These are phyloP conservation scores for Myotis lucifugus DNA, from an alignment of 2,113 vertebrate genomes.

Conservation along the genomic window DNA sequence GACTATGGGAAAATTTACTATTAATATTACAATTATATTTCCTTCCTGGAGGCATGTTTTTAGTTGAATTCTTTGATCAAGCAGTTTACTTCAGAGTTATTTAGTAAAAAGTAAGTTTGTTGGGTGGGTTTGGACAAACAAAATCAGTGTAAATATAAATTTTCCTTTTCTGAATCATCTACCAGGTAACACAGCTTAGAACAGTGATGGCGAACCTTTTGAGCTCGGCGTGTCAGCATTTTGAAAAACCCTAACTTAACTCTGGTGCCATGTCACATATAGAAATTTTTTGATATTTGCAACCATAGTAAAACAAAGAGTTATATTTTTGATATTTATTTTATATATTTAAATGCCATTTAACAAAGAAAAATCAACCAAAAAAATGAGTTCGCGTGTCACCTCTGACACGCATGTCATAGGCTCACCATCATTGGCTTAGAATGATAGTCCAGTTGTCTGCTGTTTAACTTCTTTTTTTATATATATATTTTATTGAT, in stretches of 20 bases:
- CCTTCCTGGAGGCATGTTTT: neutral
- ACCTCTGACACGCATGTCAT: too few species aligned
- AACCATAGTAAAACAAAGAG: too few species aligned
- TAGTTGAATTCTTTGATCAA: neutral
- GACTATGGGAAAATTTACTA: neutral
- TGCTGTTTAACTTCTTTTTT: neutral
- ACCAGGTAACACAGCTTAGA: neutral
- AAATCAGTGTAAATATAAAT: conserved; percentile 12
- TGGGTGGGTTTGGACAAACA: conserved; percentile 21
- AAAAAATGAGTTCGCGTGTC: too few species aligned
- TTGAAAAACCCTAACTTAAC: too few species aligned
- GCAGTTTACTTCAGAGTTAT: conserved; percentile 9
- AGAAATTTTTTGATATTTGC: too few species aligned
- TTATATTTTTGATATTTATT: too few species aligned
- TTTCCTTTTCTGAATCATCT: conserved; percentile 19
- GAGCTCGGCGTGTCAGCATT: too few species aligned
- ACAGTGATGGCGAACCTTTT: too few species aligned
- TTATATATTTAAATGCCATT: too few species aligned
- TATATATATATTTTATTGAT: too few species aligned
- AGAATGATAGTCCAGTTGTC: neutral
- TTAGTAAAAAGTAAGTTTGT: conserved; percentile 37
- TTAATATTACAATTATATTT: conserved; percentile 6
- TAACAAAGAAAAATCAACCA: too few species aligned
- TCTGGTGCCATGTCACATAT: too few species aligned
- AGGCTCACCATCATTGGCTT: neutral